phyloP scores from a whole-genome alignment of 2,113 vertebrate species.

The Prochilodus magdalenae region DNA sequence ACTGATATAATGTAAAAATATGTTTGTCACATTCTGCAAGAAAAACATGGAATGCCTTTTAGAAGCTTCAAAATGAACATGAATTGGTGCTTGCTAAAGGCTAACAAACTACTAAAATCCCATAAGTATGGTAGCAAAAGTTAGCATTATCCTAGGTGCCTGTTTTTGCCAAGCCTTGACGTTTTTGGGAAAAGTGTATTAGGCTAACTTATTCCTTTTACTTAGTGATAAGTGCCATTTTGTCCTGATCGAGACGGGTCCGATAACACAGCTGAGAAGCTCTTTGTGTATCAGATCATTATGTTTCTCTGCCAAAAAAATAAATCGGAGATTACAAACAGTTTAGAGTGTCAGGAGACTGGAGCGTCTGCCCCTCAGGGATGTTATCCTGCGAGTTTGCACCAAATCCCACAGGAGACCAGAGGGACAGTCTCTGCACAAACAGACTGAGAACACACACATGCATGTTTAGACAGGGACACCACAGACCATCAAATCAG shows the following conservation, averaged over 20 bases:
- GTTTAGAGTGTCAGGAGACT: constrained; percentile 39
- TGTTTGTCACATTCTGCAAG: no score
- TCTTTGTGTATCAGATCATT: background rate
- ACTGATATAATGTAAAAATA: no score
- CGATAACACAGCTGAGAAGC: background rate
- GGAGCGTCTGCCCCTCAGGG: constrained; percentile 49
- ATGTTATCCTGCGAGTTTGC: constrained; percentile 55
- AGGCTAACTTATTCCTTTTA: background rate
- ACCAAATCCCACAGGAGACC: background rate
- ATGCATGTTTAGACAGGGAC: background rate
- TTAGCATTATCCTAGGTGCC: no score
- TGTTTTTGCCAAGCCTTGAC: no score
- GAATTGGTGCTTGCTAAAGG: no score
- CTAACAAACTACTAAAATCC: no score
- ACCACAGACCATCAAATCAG: background rate
- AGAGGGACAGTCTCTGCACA: constrained; percentile 9
- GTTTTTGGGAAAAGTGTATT: background rate
- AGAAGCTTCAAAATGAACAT: no score
- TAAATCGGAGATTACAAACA: constrained; percentile 63
- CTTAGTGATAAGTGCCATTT: background rate
- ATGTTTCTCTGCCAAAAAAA: constrained; percentile 56
- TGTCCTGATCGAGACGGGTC: background rate
- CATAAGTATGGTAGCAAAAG: no score
- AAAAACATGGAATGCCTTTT: no score
- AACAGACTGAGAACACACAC: constrained; percentile 45